Evolutionary conservation across 2,888 invertebrate species (phyloP).

Genomic region (Phyllotreta cruciferae): DNA sequence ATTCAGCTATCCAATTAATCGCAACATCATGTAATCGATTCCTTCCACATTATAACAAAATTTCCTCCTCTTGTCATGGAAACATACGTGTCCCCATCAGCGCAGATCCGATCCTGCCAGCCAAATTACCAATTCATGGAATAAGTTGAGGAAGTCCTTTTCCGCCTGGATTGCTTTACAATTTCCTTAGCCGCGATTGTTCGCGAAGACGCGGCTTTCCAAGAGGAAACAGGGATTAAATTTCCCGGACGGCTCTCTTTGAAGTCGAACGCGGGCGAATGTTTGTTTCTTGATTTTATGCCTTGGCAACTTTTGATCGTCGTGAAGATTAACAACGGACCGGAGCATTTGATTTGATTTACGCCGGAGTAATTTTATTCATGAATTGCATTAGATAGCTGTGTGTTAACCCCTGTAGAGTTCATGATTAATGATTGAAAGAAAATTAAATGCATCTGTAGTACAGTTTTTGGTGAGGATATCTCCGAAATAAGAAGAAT

Average conservation of each 20-base stretch:
- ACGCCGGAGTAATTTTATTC: not conserved
- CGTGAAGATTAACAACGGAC: conserved; percentile 8
- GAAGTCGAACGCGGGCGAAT: conserved; percentile 36
- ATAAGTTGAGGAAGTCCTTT: conserved; percentile 28
- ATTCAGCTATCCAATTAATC: too few species aligned
- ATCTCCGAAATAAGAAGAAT: too few species aligned
- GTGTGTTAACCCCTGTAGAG: too few species aligned
- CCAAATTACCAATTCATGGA: conserved; percentile 39
- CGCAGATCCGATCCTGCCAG: conserved; percentile 19
- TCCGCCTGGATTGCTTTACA: conserved; percentile 16
- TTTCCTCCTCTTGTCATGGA: too few species aligned
- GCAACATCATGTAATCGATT: too few species aligned
- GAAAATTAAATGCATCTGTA: too few species aligned
- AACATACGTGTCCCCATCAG: not conserved
- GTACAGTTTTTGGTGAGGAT: too few species aligned
- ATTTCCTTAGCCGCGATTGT: conserved; percentile 10
- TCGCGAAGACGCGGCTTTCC: not conserved
- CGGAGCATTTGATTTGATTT: not conserved
- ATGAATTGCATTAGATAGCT: too few species aligned
- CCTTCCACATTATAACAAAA: not conserved
- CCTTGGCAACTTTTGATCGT: conserved; percentile 41
- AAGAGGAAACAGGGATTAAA: conserved; percentile 34
- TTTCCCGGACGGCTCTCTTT: conserved; percentile 33
- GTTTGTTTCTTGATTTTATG: conserved; percentile 48
- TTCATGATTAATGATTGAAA: too few species aligned